These are phyloP conservation scores for Pantelozetes paolii DNA, from an alignment of 2,888 invertebrate genomes.

Conservation along the genomic window DNA sequence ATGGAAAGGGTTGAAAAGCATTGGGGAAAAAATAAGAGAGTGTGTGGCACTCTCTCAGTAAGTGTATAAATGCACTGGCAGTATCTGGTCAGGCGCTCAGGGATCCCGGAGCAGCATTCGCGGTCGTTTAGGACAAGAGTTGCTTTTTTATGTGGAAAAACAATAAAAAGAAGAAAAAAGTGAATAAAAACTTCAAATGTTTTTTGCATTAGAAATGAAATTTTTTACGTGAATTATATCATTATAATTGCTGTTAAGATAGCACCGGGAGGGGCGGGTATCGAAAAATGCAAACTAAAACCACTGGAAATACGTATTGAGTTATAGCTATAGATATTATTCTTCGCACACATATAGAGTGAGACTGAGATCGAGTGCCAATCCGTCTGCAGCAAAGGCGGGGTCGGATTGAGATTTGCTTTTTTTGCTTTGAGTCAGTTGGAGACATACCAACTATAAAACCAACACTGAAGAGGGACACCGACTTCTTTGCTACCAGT, in stretches of 20 bases:
- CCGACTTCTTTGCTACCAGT: conserved; percentile 20
- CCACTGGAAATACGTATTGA: neutral
- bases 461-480: conserved; percentile 22
- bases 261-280: conserved; percentile 15
- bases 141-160: neutral
- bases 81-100: too few species aligned
- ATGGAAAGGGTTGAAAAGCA: too few species aligned
- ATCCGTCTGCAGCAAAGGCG: conserved; percentile 29
- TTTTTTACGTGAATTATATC: conserved; percentile 1
- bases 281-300: conserved; percentile 27
- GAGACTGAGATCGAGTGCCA: conserved; percentile 20
- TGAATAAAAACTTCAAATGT: too few species aligned
- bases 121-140: too few species aligned
- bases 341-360: conserved; percentile 7
- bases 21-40: too few species aligned
- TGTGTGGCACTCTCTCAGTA: too few species aligned
- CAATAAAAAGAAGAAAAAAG: too few species aligned
- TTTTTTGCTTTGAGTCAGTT: conserved; percentile 5
- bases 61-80: too few species aligned
- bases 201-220: neutral
- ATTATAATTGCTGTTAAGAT: conserved; percentile 10
- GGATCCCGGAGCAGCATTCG: too few species aligned
- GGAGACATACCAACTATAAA: conserved; percentile 30
- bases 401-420: conserved; percentile 25
- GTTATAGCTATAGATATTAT: conserved; percentile 20